phyloP scores from a whole-genome alignment of 1,140 invertebrate species.

The Drosophila santomea region DNA sequence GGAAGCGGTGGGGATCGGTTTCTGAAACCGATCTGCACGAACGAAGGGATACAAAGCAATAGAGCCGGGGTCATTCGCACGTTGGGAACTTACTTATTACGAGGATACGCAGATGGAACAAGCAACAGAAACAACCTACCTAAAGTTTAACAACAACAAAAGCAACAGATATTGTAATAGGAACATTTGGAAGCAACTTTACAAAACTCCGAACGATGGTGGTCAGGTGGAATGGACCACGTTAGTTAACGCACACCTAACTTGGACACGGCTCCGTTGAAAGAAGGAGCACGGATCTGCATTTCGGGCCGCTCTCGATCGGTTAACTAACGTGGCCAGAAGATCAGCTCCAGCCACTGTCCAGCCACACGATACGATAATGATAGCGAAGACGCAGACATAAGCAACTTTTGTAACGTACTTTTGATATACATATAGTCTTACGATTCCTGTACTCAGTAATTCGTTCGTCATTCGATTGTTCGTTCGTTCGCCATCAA shows the following conservation, averaged over 20 bases:
- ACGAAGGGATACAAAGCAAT: slow-evolving; percentile 43
- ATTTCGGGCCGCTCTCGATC: neutral
- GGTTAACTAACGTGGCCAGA: slow-evolving; percentile 25
- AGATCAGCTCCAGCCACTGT: slow-evolving; percentile 30
- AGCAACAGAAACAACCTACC: slow-evolving; percentile 70
- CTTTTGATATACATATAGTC: slow-evolving; percentile 49
- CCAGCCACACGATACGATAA: slow-evolving; percentile 11
- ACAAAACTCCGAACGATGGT: slow-evolving; percentile 18
- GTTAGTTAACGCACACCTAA: slow-evolving; percentile 28
- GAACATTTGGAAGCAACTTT: slow-evolving; percentile 55
- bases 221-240: slow-evolving; percentile 3
- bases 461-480: neutral
- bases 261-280: neutral
- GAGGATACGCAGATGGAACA: slow-evolving; percentile 30
- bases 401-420: slow-evolving; percentile 47
- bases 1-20: slow-evolving; percentile 20
- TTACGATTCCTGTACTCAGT: slow-evolving; percentile 39
- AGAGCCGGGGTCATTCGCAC: slow-evolving; percentile 31
- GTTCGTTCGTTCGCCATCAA: slow-evolving; percentile 3
- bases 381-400: slow-evolving; percentile 7
- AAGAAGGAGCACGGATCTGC: slow-evolving; percentile 2
- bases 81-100: slow-evolving; percentile 39
- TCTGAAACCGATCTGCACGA: slow-evolving; percentile 25
- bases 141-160: slow-evolving; percentile 60
- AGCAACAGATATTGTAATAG: slow-evolving; percentile 38